Base-by-base conservation (phyloP, 2,113 vertebrate genomes). In the Pandion haliaetus region DNA sequence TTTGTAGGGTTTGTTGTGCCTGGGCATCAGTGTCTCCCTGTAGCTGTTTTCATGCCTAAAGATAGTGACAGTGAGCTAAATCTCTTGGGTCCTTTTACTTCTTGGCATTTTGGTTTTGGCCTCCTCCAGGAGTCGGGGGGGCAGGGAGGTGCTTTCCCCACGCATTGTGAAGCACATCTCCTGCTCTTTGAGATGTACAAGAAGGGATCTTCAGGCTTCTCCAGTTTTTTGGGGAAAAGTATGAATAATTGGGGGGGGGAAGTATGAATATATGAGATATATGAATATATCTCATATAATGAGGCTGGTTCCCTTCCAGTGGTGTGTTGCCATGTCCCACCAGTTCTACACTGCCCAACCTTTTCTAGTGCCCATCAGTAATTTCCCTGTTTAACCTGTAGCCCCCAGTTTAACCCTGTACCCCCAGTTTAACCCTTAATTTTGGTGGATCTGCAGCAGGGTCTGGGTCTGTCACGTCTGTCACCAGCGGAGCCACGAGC, bases 91-190 rank as follows among this genome's bases (percentile, higher is more conserved):
- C 31, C 24, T 74, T 86, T 86, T 38, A 42, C 69, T 74, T 73
- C 69, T 59, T 0, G 3, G 16, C 2, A 14, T 71, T 89, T 81
- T 92, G 49, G 36, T 73, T 88, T 90, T 61, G 55, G 83, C 55
- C 17, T 73, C 38, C 45, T 73, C 16, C 3, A 34, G 59, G 61
- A 4, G 3, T 47, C 84, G 50, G 38, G 38, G 52, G 47, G 7
- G 55, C 42, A 19, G 25, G 32, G 28, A 69, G 26, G 32, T 62
- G 52, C 70, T 74, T 86, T 47, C 45, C 16, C 38, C n/a, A 3
- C 0, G 3, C 36, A 24, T 8, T 0, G 2, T 26, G 62, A 74
- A 73, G 38, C 14, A 8, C 19, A 7, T 40, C 65, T 76, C 38
- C 52, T 57, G 32, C 47, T 93, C 50, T 82, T 79, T 17, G 82